Evolutionary conservation across 2,888 invertebrate genomes (phyloP), one percentile per base, ranked within the genome.

Genomic region (Caenorhabditis virilis): DNA sequence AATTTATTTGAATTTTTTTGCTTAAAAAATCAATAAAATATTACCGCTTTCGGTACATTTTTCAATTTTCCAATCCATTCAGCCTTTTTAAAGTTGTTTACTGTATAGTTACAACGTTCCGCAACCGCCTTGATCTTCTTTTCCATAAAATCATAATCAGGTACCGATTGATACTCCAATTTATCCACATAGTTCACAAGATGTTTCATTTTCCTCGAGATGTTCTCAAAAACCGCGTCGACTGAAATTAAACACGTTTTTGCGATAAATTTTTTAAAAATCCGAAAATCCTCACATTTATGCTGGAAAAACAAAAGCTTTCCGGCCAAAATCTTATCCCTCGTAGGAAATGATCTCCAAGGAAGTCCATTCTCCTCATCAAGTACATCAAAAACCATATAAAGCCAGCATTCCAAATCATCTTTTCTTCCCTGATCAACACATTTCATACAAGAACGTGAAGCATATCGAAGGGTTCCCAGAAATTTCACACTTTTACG

Each of bases 401-500:
- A 62, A 2, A 53, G 13, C 67, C 61, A 67, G 25, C 57, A 50
- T 46, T 67, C 62, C 26, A 61, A 30, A 36, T 67, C 67, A 23
- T 61, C 61, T 23, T 50, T 62, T 7, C 67, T 26, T 30, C 67
- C 61, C 38, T 62, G 67, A 27, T 61, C 61, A 5, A 33, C 22
- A 7, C 23, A 27, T 4, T 42, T 46, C 54, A 70, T 67, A 36
- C 68, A 67, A 0, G 67, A 67, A 13, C 69, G 23, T n/a, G 67
- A 61, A 0, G 72, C 67, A 45, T 56, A 72, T 5, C 69, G 45
- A 20, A 70, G 42, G 1, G 72, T 72, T 27, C 72, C 72, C 5
- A 72, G 53, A 46, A 72, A 72, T 35, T 63, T 69, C 20, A 67
- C 69, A 42, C 35, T 47, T 18, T 63, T 58, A 15, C 70, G 47